A percentile compares a stretch with the other conserved stretches of the same genome.
phyloP scores from a whole-genome alignment of 1,140 invertebrate species.

The Littorina saxatilis region DNA sequence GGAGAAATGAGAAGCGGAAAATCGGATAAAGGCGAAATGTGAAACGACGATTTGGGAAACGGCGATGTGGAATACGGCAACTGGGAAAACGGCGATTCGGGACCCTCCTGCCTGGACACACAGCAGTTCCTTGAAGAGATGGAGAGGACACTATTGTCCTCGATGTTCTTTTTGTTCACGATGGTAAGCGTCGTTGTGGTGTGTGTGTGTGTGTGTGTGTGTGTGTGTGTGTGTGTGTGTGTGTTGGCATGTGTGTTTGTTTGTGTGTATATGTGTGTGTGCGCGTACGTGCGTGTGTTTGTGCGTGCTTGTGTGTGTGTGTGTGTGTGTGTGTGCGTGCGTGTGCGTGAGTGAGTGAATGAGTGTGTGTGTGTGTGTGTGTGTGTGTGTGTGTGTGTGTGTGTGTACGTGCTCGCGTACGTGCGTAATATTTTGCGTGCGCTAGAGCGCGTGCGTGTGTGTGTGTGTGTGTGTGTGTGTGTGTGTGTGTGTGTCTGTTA shows the following conservation, averaged over 20 bases:
- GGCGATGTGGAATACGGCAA: no score
- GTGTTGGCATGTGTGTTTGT: background rate
- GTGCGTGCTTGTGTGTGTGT: constrained; percentile 10
- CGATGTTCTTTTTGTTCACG: no score
- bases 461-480: constrained; percentile 1
- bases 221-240: constrained; percentile 15
- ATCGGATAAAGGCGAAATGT: no score
- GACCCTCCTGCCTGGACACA: no score
- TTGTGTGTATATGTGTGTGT: constrained; percentile 1
- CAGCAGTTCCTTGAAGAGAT: no score
- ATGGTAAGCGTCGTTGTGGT: no score
- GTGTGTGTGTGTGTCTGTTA: background rate
- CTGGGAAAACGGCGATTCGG: no score
- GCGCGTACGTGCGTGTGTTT: background rate
- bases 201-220: constrained; percentile 15
- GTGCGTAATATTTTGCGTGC: no score
- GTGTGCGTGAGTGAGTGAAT: background rate
- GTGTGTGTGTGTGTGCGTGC: constrained; percentile 4
- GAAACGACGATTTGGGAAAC: no score
- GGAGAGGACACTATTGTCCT: no score
- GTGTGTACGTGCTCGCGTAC: no score
- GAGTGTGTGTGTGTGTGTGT: constrained; percentile 11
- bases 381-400: constrained; percentile 7
- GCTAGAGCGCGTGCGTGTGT: background rate
- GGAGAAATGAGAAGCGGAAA: no score